These are phyloP conservation scores for Hemibagrus guttatus DNA, from an alignment of 2,797 vertebrate genomes.

Conservation along the genomic window DNA sequence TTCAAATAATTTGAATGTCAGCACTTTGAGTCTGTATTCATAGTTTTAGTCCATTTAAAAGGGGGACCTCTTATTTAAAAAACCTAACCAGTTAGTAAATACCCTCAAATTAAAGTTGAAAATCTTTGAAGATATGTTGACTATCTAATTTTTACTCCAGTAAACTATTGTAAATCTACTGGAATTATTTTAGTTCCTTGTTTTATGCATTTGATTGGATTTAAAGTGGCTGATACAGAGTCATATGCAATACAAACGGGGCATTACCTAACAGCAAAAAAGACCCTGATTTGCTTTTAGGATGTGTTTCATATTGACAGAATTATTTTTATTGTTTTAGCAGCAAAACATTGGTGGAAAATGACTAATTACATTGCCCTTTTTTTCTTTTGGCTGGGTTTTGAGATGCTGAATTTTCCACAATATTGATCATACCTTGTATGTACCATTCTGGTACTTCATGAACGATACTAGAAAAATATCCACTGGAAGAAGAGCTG, in stretches of 20 bases:
- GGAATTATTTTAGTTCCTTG: too few relatives aligned
- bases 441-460: slow-evolving; percentile 94
- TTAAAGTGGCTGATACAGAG: not conserved
- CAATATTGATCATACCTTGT: slow-evolving; percentile 80
- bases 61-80: too few relatives aligned
- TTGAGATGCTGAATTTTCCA: not conserved
- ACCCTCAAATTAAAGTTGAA: too few relatives aligned
- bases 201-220: not conserved
- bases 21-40: too few relatives aligned
- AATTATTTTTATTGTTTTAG: not conserved
- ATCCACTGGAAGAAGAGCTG: slow-evolving; percentile 94
- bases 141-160: too few relatives aligned
- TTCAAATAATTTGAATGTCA: too few relatives aligned
- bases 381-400: not conserved
- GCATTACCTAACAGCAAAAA: not conserved
- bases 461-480: slow-evolving; percentile 98
- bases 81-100: too few relatives aligned
- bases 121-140: too few relatives aligned
- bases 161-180: too few relatives aligned
- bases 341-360: not conserved
- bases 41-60: too few relatives aligned
- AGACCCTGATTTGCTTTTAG: not conserved
- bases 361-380: not conserved
- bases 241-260: not conserved
- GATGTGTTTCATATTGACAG: not conserved